A percentile compares a stretch with the other conserved stretches of the same genome.
These are phyloP conservation scores for Tadarida brasiliensis DNA, from an alignment of 2,797 vertebrate genomes.

Conservation along the genomic window DNA sequence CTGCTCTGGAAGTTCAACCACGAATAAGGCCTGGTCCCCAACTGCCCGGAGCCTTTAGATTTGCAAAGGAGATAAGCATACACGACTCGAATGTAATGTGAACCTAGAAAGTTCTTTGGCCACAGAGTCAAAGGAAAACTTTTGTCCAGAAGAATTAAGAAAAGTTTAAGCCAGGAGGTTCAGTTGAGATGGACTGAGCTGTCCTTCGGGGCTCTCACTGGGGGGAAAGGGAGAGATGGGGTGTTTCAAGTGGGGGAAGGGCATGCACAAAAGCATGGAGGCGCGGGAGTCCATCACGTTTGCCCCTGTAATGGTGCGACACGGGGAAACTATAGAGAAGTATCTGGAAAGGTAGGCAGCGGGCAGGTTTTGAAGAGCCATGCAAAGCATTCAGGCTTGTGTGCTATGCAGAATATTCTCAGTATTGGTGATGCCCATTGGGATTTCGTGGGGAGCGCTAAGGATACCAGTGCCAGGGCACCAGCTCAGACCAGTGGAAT, in stretches of 20 bases:
- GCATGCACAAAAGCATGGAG: neutral
- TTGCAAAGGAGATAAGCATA: slow-evolving; percentile 68
- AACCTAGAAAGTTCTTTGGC: slow-evolving; percentile 68
- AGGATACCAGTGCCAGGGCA: neutral
- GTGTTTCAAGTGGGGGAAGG: neutral
- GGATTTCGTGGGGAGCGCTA: neutral
- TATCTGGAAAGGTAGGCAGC: neutral
- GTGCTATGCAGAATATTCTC: neutral
- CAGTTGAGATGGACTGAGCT: neutral
- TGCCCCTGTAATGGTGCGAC: neutral
- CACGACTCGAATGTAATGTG: neutral
- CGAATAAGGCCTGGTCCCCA: slow-evolving; percentile 20
- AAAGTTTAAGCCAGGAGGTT: slow-evolving; percentile 48
- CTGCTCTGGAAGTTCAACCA: slow-evolving; percentile 59
- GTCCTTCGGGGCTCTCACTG: slow-evolving; percentile 26
- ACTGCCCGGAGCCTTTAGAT: slow-evolving; percentile 55
- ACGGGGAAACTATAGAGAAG: neutral
- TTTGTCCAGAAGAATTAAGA: slow-evolving; percentile 62
- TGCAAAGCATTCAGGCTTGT: neutral
- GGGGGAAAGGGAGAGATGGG: neutral
- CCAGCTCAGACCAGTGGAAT: neutral
- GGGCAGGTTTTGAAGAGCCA: slow-evolving; percentile 24
- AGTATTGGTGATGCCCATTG: neutral
- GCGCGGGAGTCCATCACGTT: neutral
- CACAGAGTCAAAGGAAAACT: slow-evolving; percentile 60